A percentile compares a stretch with the other conserved stretches of the same genome.
Conservation (phyloP, 2,888 invertebrate species). For the Phorcus lineatus region DNA sequence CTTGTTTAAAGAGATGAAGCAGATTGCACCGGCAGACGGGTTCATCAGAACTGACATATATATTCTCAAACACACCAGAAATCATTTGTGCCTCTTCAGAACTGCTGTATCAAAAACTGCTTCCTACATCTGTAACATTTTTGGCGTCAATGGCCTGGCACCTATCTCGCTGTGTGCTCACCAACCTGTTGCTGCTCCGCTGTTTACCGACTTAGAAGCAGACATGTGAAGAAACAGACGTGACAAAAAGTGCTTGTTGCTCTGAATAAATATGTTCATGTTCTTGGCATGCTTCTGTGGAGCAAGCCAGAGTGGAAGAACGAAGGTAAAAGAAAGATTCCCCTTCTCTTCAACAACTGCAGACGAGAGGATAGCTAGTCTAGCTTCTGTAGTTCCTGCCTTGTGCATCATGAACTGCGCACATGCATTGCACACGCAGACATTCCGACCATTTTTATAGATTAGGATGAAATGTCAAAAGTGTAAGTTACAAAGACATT, state of each 20-base stretch:
- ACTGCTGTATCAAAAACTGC: neutral
- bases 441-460: no score
- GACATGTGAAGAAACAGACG: neutral
- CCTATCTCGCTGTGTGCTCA: neutral
- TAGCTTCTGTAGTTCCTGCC: no score
- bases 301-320: no score
- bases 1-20: neutral
- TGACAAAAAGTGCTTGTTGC: neutral
- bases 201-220: neutral
- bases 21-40: neutral
- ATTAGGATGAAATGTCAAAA: no score
- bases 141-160: neutral
- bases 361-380: no score
- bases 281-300: neutral
- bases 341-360: no score
- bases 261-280: slow-evolving; percentile 15
- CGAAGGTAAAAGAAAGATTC: no score
- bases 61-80: slow-evolving; percentile 11
- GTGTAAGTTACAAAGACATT: no score
- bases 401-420: no score
- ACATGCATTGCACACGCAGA: no score
- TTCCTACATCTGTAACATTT: slow-evolving; percentile 20
- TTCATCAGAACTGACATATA: neutral
- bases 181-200: slow-evolving; percentile 13
- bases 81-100: slow-evolving; percentile 2